Evolutionary conservation across 2,888 invertebrate genomes (phyloP), one percentile per base, ranked within the genome.

Genomic region (Drosophila multiciliata): DNA sequence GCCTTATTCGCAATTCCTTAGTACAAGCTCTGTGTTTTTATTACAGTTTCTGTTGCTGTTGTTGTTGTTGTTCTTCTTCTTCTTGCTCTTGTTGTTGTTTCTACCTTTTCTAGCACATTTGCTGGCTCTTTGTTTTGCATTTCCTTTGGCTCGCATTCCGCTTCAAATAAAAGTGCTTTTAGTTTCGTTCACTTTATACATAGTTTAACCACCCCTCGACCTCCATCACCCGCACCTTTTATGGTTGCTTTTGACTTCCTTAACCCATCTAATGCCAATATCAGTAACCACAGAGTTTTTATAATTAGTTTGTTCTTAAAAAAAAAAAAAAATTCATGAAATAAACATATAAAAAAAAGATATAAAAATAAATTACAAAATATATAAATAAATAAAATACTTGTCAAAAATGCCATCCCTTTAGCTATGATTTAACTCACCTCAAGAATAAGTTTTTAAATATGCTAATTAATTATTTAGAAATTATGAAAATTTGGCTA

Each of bases 101-200:
- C 42, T 77, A 73, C 73, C 77, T 77, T 73, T 69, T 77, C 77
- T 72, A 63, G 73, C 73, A 63, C 66, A 72, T 72, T 75, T 54
- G 66, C 38, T 73, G 60, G 38, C 71, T 54, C 72, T 80, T 76
- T 73, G 62, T 79, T 69, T 64, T 36, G 64, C 62, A 53, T 59
- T 74, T 75, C 65, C 74, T 83, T 86, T 83, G 49, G 32, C 50
- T 81, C 70, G 66, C 67, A 81, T 84, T 86, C 83, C 79, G 68
- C 71, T 71, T 77, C 59, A 36, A 70, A 57, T 62, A 54, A 69
- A 72, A 66, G 60, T 60, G 67, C 68, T 67, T 69, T 71, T 60
- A 49, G 66, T 49, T 61, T 36, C 68, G 72, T 77, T 80, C 80
- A 74, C 71, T 80, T 74, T 76, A 55, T 79, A 66, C 63, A 68